These are phyloP conservation scores for Propithecus deckenii DNA, from an alignment of 2,797 vertebrate species.

Conservation along the genomic window DNA sequence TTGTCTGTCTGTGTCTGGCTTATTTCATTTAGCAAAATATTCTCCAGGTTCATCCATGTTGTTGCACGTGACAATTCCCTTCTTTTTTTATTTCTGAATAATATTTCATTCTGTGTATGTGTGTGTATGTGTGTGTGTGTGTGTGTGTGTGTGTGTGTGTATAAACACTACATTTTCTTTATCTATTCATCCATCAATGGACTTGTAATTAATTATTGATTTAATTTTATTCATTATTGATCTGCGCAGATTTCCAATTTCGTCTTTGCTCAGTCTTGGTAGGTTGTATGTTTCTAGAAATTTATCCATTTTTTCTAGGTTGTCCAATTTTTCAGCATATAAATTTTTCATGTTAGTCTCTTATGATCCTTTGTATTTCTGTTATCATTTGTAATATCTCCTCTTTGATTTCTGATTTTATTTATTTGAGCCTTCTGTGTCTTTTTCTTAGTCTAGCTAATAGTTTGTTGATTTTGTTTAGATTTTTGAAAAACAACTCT, in stretches of 20 bases:
- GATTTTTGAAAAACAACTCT: not conserved
- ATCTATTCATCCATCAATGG: no score
- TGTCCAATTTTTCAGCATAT: not conserved
- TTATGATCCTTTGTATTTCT: not conserved
- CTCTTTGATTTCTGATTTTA: no score
- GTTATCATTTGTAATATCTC: not conserved
- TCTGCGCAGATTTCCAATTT: not conserved
- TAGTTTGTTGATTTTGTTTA: not conserved
- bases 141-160: no score
- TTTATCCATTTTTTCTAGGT: not conserved
- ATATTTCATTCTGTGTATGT: no score
- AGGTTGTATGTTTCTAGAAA: not conserved
- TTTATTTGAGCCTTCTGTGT: not conserved
- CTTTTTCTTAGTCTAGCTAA: not conserved
- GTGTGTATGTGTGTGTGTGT: no score
- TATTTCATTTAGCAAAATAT: not conserved
- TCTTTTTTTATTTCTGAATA: not conserved
- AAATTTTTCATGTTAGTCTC: not conserved
- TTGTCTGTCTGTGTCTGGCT: not conserved
- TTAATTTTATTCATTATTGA: not conserved
- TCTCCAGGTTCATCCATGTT: not conserved
- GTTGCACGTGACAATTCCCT: not conserved
- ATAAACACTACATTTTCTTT: no score
- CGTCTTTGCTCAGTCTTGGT: not conserved
- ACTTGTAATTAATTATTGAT: not conserved